Evolutionary conservation across 1,140 invertebrate genomes (phyloP), one percentile per base, ranked within the genome.

Genomic region (Teleopsis dalmanni): DNA sequence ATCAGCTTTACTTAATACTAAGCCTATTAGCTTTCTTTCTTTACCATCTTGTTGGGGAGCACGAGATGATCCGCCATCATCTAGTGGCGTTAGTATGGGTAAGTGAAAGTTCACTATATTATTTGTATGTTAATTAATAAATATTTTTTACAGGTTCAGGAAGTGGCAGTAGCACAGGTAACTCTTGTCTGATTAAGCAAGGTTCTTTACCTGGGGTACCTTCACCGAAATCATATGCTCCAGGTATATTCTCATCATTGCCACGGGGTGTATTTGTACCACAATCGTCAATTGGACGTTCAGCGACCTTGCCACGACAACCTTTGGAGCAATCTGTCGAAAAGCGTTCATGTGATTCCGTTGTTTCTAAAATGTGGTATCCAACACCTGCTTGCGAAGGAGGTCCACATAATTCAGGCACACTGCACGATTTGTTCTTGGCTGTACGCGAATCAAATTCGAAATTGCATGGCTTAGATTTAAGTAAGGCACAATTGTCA

Each of bases 321-420:
- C 73, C 73, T 0, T 44, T 74, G 7, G 71, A 72, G 9, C 57
- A 26, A 31, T 62, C 66, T 44, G 68, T 70, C 22, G 72, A 72
- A 41, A 78, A 78, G 48, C 57, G 75, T 22, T 75, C 75, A 43
- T 76, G 74, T 37, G 76, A 78, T 52, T 76, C 75, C 18, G 71
- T 75, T 2, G 63, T 78, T 0, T 77, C 75, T 25, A 75, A 77
- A 55, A 60, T 73, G 36, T 64, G 76, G 47, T 72, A 76, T 50
- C 75, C 75, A 4, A 47, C 76, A 8, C 75, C 75, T 2, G 68
- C 73, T 4, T 77, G 76, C 51, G 76, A 78, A 50, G 53, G 71
- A 25, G 55, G 62, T 22, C 65, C 67, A 36, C 76, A 76, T 48
- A 67, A 71, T 33, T 70, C 67, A 1, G 73, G 72, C 9, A 73